Conservation (phyloP, 1,140 invertebrate species). For the Drosophila ercepeae region DNA sequence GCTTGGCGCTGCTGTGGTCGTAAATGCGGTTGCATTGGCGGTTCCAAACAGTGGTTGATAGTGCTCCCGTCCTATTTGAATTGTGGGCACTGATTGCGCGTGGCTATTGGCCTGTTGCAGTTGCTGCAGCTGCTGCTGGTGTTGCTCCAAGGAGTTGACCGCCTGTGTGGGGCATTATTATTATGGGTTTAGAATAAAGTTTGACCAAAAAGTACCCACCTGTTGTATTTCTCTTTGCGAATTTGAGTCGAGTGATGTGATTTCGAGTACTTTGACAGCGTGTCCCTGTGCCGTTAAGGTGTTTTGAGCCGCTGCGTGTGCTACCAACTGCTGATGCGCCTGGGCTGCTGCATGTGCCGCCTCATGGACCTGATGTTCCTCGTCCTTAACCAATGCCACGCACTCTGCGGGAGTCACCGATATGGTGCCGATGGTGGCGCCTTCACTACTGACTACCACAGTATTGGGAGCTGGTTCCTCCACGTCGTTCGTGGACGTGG, state of each 20-base stretch:
- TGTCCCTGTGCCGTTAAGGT: constrained; percentile 58
- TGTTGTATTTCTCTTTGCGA: constrained; percentile 82
- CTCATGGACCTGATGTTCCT: constrained; percentile 59
- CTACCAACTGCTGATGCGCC: constrained; percentile 65
- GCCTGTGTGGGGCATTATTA: constrained; percentile 35
- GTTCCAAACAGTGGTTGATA: constrained; percentile 73
- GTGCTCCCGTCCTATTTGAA: constrained; percentile 77
- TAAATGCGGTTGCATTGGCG: constrained; percentile 57
- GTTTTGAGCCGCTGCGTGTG: constrained; percentile 58
- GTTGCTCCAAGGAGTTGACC: constrained; percentile 77
- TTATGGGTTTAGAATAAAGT: background rate
- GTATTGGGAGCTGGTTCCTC: constrained; percentile 38
- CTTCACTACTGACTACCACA: constrained; percentile 66
- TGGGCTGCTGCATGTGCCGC: constrained; percentile 51
- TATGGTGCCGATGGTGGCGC: constrained; percentile 65
- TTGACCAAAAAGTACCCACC: constrained; percentile 18
- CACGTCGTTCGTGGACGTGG: constrained; percentile 46
- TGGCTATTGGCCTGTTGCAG: constrained; percentile 70
- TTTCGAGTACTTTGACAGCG: constrained; percentile 77
- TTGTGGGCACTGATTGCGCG: constrained; percentile 72
- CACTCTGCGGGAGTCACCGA: constrained; percentile 72
- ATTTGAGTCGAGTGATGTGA: constrained; percentile 77
- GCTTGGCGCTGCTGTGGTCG: constrained; percentile 51
- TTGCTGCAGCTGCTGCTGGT: constrained; percentile 76
- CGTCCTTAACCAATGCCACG: constrained; percentile 67